phyloP scores from a whole-genome alignment of 2,797 vertebrate species.

The Phoxinus dragarum region DNA sequence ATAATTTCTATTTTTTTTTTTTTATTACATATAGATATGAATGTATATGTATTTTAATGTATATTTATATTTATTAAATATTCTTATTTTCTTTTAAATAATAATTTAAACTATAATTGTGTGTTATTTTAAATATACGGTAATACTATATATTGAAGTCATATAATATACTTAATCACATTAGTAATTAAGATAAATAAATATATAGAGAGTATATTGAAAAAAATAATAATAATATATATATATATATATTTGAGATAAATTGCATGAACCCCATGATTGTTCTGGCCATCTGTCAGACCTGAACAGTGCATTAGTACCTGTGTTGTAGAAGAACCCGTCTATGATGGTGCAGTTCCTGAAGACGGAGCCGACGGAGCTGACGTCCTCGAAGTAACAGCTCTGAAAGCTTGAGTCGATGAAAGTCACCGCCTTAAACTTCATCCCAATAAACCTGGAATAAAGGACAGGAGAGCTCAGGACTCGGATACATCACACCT shows the following conservation, averaged over 20 bases:
- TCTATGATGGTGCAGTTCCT: conserved; percentile 89
- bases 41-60: too few species aligned
- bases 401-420: conserved; percentile 91
- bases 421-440: conserved; percentile 93
- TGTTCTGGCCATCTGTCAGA: background rate
- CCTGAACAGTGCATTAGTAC: conserved; percentile 58
- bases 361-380: conserved; percentile 92
- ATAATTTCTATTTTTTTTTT: too few species aligned
- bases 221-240: background rate
- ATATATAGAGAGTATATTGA: background rate
- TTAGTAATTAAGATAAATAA: background rate
- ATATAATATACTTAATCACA: background rate
- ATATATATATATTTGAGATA: background rate
- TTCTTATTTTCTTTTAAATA: too few species aligned
- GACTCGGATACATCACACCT: background rate
- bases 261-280: background rate
- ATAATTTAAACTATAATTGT: background rate
- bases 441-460: conserved; percentile 91
- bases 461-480: background rate
- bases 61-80: too few species aligned
- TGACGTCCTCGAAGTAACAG: conserved; percentile 93
- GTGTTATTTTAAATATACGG: too few species aligned
- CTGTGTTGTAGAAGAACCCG: conserved; percentile 78
- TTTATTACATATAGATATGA: too few species aligned
- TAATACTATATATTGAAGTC: too few species aligned